These are phyloP conservation scores for Xiphophorus maculatus DNA, from an alignment of 2,113 vertebrate species.

Conservation along the genomic window DNA sequence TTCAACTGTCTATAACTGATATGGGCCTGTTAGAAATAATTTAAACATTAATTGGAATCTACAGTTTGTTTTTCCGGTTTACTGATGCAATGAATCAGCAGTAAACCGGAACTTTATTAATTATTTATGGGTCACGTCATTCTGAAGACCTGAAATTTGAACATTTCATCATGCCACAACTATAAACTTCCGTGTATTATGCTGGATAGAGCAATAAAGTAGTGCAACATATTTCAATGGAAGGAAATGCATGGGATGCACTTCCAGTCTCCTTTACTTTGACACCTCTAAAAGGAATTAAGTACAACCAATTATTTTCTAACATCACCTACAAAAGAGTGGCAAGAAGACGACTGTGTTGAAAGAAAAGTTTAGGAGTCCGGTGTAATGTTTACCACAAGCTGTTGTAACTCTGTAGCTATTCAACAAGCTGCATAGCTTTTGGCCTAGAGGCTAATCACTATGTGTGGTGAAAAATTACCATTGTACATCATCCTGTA, in stretches of 20 bases:
- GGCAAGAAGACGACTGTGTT: not conserved
- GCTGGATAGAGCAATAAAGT: not conserved
- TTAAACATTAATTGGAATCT: not conserved
- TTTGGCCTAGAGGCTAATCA: too few species aligned
- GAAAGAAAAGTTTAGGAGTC: not conserved
- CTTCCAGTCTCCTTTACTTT: too few species aligned
- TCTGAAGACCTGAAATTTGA: not conserved
- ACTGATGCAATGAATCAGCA: too few species aligned
- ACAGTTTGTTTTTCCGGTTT: not conserved
- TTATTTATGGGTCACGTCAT: not conserved
- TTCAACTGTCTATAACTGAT: not conserved
- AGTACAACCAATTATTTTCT: too few species aligned
- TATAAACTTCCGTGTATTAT: not conserved
- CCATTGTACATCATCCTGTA: not conserved
- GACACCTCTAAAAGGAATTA: too few species aligned
- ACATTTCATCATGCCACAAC: not conserved
- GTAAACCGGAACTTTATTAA: not conserved
- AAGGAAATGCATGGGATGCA: too few species aligned
- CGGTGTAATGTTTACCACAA: not conserved
- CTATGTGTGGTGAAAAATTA: too few species aligned
- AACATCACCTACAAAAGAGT: not conserved
- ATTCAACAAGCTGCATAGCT: too few species aligned
- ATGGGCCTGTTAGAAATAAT: not conserved
- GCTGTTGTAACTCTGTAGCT: too few species aligned
- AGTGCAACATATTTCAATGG: not conserved